A percentile compares a stretch with the other conserved stretches of the same genome.
phyloP scores from a whole-genome alignment of 1,140 invertebrate species.

The Rhagoletis zephyria region DNA sequence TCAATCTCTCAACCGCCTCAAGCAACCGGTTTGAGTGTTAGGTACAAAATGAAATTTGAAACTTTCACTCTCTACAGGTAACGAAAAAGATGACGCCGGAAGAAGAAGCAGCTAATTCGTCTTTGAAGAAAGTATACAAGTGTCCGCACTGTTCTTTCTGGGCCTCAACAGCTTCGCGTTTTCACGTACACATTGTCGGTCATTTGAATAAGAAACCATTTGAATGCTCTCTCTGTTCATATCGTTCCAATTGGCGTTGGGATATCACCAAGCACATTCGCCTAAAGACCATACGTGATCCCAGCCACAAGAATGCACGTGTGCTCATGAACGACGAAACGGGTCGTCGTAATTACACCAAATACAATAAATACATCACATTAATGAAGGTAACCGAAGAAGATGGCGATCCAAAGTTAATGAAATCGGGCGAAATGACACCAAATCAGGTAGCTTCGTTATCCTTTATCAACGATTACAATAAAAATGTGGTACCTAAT shows the following conservation, averaged over 20 bases:
- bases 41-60: slow-evolving; percentile 72
- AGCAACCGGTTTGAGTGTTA: neutral
- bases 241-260: slow-evolving; percentile 95
- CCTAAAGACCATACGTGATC: slow-evolving; percentile 87
- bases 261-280: slow-evolving; percentile 96
- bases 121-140: slow-evolving; percentile 83
- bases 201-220: slow-evolving; percentile 94
- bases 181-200: slow-evolving; percentile 93
- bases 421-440: slow-evolving; percentile 73
- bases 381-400: slow-evolving; percentile 77
- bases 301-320: slow-evolving; percentile 83
- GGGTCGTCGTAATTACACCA: slow-evolving; percentile 90
- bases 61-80: slow-evolving; percentile 72
- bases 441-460: slow-evolving; percentile 72
- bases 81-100: slow-evolving; percentile 73
- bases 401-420: slow-evolving; percentile 72
- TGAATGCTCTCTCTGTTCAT: slow-evolving; percentile 93
- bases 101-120: slow-evolving; percentile 73
- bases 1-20: neutral
- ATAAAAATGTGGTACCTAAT: slow-evolving; percentile 59
- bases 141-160: slow-evolving; percentile 92
- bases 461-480: slow-evolving; percentile 70
- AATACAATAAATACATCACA: slow-evolving; percentile 90
- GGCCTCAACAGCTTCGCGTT: slow-evolving; percentile 91
- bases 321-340: slow-evolving; percentile 93